A percentile compares a stretch with the other conserved stretches of the same genome.
Conservation (phyloP, 1,140 invertebrate species). For the Bombus picipes region DNA sequence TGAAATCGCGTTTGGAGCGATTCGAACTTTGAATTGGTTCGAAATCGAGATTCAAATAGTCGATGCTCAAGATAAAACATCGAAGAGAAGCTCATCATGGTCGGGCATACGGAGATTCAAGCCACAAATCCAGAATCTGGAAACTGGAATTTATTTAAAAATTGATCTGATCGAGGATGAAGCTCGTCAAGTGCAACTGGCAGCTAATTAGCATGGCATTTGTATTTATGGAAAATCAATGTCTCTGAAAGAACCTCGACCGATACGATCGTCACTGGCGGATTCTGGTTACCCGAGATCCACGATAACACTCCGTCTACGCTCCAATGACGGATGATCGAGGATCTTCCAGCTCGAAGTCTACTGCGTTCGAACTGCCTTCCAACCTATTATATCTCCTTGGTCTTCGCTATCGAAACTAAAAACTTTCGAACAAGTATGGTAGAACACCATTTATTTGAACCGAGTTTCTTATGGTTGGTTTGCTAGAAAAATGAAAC, state of each 20-base stretch:
- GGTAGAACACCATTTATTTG: too few relatives aligned
- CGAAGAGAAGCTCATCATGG: too few relatives aligned
- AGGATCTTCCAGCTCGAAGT: too few relatives aligned
- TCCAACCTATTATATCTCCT: not conserved
- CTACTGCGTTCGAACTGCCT: not conserved
- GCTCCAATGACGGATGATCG: not conserved
- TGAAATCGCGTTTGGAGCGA: too few relatives aligned
- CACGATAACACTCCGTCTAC: slow-evolving; percentile 4
- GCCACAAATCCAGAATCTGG: not conserved
- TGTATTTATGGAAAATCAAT: slow-evolving; percentile 51
- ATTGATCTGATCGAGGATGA: not conserved
- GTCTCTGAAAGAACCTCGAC: not conserved
- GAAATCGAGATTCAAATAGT: too few relatives aligned
- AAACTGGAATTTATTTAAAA: not conserved
- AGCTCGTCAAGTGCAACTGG: slow-evolving; percentile 20
- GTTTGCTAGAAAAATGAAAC: too few relatives aligned
- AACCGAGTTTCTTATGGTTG: too few relatives aligned
- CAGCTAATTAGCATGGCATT: slow-evolving; percentile 47
- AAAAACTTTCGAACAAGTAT: not conserved
- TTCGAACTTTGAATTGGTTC: too few relatives aligned
- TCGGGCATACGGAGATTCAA: too few relatives aligned
- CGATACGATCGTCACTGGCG: slow-evolving; percentile 11
- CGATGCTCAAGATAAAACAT: too few relatives aligned
- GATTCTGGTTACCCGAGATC: not conserved
- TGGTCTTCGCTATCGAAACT: not conserved